Evolutionary conservation across 2,888 invertebrate species (phyloP).

Genomic region (Conus canariensis): DNA sequence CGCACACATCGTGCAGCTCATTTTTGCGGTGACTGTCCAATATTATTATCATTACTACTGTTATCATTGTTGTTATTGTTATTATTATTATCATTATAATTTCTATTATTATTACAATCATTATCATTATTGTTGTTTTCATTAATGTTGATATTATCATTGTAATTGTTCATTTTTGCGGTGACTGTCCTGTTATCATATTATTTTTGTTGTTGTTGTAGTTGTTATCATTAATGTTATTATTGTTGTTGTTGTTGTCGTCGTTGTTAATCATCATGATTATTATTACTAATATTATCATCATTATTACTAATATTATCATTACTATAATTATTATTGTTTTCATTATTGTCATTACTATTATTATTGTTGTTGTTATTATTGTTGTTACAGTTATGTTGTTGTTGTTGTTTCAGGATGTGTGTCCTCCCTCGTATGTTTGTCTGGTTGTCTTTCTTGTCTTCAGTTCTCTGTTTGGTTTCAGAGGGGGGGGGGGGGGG

Average conservation of each 20-base stretch:
- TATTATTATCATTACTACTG: not conserved
- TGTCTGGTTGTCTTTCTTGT: not conserved
- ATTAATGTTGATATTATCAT: not conserved
- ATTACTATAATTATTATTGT: not conserved
- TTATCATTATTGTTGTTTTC: slow-evolving; percentile 21
- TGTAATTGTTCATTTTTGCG: no score
- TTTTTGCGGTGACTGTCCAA: slow-evolving; percentile 54
- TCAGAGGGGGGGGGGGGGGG: no score
- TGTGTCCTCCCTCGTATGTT: not conserved
- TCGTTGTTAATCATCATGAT: not conserved
- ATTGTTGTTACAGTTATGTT: not conserved
- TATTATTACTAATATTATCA: not conserved
- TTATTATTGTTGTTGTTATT: not conserved
- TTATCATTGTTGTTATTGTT: not conserved
- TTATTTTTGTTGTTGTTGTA: not conserved
- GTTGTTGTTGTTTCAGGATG: not conserved
- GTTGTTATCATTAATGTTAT: not conserved
- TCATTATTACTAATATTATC: not conserved
- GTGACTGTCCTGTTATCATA: not conserved
- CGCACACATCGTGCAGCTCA: slow-evolving; percentile 53
- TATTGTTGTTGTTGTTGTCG: not conserved
- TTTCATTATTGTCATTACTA: not conserved
- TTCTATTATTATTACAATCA: not conserved
- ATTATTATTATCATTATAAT: not conserved
- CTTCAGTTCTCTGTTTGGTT: not conserved